A percentile compares a stretch with the other conserved stretches of the same genome.
These are phyloP conservation scores for Agrochola litura DNA, from an alignment of 2,888 invertebrate genomes.

Conservation along the genomic window DNA sequence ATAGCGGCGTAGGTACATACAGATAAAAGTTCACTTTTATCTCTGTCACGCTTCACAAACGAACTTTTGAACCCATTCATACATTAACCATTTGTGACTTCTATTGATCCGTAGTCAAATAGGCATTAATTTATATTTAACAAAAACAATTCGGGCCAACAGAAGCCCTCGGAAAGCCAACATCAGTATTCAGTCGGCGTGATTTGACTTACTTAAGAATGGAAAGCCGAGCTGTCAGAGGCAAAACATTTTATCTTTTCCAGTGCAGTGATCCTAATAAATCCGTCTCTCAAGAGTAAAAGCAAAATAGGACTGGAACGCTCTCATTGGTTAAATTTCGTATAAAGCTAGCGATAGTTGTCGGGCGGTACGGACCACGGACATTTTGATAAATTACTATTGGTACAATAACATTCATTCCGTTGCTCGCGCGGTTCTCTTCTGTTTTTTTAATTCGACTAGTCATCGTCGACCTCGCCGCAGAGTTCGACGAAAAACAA, in stretches of 20 bases:
- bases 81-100: constrained; percentile 58
- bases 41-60: constrained; percentile 82
- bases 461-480: constrained; percentile 79
- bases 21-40: constrained; percentile 82
- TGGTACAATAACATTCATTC: constrained; percentile 84
- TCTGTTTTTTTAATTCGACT: constrained; percentile 80
- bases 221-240: constrained; percentile 75
- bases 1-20: constrained; percentile 77
- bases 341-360: constrained; percentile 72
- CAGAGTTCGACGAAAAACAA: constrained; percentile 76
- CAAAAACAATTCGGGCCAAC: constrained; percentile 68
- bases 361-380: constrained; percentile 72
- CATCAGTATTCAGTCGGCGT: constrained; percentile 75
- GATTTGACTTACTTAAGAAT: constrained; percentile 68
- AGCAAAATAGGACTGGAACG: constrained; percentile 74
- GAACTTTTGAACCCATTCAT: constrained; percentile 72
- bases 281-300: constrained; percentile 78
- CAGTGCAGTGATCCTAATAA: constrained; percentile 76
- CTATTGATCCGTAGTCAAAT: constrained; percentile 60
- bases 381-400: constrained; percentile 88
- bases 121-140: constrained; percentile 69
- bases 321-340: constrained; percentile 77
- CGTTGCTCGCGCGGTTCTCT: constrained; percentile 74
- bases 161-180: constrained; percentile 69
- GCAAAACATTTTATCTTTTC: constrained; percentile 77